A percentile compares a stretch with the other conserved stretches of the same genome.
phyloP scores from a whole-genome alignment of 1,140 invertebrate genomes.

The Drosophila kepulauana region DNA sequence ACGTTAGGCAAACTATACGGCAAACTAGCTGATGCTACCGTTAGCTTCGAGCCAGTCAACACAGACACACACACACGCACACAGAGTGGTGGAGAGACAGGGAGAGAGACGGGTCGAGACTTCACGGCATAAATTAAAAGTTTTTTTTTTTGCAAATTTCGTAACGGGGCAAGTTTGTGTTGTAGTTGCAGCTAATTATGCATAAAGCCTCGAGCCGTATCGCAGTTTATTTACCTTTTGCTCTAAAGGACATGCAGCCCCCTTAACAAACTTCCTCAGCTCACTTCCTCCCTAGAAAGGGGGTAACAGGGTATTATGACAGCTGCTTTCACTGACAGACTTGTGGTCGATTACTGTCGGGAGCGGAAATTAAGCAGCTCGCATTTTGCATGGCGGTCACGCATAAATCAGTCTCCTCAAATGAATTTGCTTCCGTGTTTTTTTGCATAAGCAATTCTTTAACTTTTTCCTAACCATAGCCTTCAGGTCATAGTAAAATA shows the following conservation, averaged over 20 bases:
- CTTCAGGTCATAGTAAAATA: conserved; percentile 30
- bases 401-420: conserved; percentile 59
- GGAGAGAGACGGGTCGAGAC: conserved; percentile 26
- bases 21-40: conserved; percentile 29
- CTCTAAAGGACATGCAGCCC: conserved; percentile 48
- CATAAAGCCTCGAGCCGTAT: conserved; percentile 61
- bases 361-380: conserved; percentile 77
- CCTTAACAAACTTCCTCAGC: not conserved
- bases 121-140: conserved; percentile 74
- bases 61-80: conserved; percentile 22
- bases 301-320: conserved; percentile 58
- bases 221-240: conserved; percentile 73
- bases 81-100: not conserved
- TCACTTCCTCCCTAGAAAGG: not conserved
- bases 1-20: conserved; percentile 64
- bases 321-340: conserved; percentile 58
- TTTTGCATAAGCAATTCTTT: not conserved
- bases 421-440: not conserved
- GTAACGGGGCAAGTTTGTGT: conserved; percentile 54
- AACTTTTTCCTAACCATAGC: conserved; percentile 10
- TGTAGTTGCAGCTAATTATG: conserved; percentile 71
- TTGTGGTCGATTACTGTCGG: conserved; percentile 62
- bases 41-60: conserved; percentile 8
- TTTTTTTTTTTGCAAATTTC: conserved; percentile 45
- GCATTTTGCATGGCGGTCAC: conserved; percentile 63